Base-by-base conservation (phyloP, 1,140 invertebrate genomes). In the Latrodectus geometricus region DNA sequence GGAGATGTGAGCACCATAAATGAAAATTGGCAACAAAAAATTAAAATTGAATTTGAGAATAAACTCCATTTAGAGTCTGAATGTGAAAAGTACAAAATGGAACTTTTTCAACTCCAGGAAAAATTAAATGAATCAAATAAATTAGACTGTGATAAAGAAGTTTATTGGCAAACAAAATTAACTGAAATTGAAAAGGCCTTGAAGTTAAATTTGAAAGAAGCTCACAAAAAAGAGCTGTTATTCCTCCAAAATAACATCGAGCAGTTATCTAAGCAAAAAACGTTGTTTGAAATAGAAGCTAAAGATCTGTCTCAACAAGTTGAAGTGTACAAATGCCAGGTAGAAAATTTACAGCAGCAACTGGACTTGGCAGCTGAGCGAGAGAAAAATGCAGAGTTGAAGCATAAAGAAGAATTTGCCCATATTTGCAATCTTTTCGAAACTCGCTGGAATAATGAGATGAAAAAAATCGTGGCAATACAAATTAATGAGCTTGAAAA, bases 21-120 rank as follows among this genome's bases (percentile, higher is more conserved):
- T 72, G 50, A 77, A 70, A 86, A 20, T 21, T 86, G 83, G 83
- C 23, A 86, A 61, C 54, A 72, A 17, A 86, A 78, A 72, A 86
- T 86, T 15, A 56, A 72, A 49, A 12, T 4, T 12, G 83, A 86
- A 70, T 11, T 70, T 4, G 48, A 35, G 15, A 50, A n/a, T 49
- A 74, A 74, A 49, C 73, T 20, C 23, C 17, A 83, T 48, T 56
- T 74, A 4, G 70, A 65, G 20, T 66, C 56, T 23, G 66, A 17
- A 8, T 56, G 61, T 70, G 66, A 86, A 20, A 72, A 78, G 15
- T 74, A 68, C 7, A 65, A 86, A 61, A 77, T 69, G 15, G 83
- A 77, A 69, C 54, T 68, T 23, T 14, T 66, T 0, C n/a, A 48
- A 4, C 54, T 86, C 7, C 20, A 20, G 61, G 73, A 86, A 72